Evolutionary conservation across 1,140 invertebrate species (phyloP), one percentile per base, ranked within the genome.

Genomic region (Leptopilina boulardi): DNA sequence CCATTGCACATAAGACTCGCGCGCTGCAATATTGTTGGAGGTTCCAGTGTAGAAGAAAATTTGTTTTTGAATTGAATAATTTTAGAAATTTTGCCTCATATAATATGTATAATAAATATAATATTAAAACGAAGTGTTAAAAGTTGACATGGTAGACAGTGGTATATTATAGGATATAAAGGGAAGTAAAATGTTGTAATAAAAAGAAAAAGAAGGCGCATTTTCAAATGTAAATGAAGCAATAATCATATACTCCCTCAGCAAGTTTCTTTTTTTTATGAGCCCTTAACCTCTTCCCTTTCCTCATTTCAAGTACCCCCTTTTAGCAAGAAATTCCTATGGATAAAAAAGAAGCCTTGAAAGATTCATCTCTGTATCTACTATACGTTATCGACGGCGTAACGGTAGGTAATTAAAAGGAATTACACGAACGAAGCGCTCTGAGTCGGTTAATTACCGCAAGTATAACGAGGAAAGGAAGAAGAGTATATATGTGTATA

Each of bases 401-500:
- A 66, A 66, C 59, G 59, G 59, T 30, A 66, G 59, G 59, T 66
- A 66, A 66, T 66, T 66, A 66, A 34, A 66, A 30, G 59, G 59
- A 66, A 66, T 66, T 66, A 30, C 59, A 66, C 59, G 59, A 66
- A 66, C 23, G 59, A 66, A n/a, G 59, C 59, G 59, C 59, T 66
- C 59, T 15, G 23, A 34, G 59, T 34, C 66, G 74, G 74, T 76
- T 76, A 76, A 76, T 76, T 76, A 76, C 74, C 34, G 30, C 30
- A 66, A 76, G 51, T n/a, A 71, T 73, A 77, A 77, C 71, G 47
- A 77, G 76, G 70, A 23, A 30, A 70, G 71, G 70, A 38, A 9
- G 66, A 77, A 51, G 75, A 23, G 66, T n/a, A n/a, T n/a, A n/a
- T n/a, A n/a, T n/a, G 71, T 21, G 71, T n/a, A n/a, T n/a, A 66